Conservation (phyloP, 2,797 vertebrate genomes). For the Cossypha polioptera region DNA sequence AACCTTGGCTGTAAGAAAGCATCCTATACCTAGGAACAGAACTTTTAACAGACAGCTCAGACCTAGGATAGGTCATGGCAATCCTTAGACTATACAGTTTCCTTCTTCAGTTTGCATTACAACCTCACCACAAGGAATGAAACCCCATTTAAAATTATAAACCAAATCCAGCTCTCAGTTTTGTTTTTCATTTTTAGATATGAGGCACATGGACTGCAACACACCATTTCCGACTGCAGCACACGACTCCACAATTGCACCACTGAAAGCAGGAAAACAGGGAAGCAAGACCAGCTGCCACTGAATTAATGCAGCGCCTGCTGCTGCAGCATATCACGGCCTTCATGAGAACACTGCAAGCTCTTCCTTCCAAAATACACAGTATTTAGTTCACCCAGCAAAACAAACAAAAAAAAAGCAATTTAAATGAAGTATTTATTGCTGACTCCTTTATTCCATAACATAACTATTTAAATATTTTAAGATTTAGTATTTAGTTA, state of each 20-base stretch:
- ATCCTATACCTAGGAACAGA: neutral
- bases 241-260: rapidly evolving
- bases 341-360: neutral
- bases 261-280: neutral
- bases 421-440: neutral
- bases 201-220: neutral
- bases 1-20: neutral
- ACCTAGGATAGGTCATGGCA: neutral
- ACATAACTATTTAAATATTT: neutral
- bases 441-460: neutral
- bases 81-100: neutral
- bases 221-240: neutral
- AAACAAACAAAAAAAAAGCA: neutral
- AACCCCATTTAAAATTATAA: neutral
- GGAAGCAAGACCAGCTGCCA: neutral
- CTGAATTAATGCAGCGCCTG: rapidly evolving
- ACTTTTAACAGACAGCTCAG: neutral
- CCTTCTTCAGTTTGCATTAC: neutral
- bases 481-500: neutral
- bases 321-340: rapidly evolving
- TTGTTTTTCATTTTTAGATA: neutral
- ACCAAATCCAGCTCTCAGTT: neutral
- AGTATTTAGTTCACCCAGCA: neutral
- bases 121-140: neutral
- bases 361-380: neutral